phyloP scores from a whole-genome alignment of 2,888 invertebrate species.

The Mamestra brassicae region DNA sequence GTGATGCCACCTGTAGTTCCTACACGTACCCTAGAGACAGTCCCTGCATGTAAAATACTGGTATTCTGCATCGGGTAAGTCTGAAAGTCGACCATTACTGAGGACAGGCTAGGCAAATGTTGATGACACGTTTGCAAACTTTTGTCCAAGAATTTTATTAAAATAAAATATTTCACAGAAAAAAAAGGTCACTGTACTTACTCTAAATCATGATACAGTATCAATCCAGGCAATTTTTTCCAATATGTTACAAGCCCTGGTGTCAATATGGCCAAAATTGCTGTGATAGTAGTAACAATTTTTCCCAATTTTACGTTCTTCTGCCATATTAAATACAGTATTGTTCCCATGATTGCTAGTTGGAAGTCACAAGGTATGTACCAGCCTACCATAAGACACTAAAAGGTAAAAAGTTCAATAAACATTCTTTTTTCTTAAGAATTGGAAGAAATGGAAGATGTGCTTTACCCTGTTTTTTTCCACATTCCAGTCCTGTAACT shows the following conservation, averaged over 20 bases:
- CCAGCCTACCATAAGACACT: slow-evolving; percentile 52
- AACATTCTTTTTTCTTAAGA: neutral
- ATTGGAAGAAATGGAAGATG: neutral
- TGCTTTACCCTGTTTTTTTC: no score
- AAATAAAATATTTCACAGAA: neutral
- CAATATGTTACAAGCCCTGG: slow-evolving; percentile 47
- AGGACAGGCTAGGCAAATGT: no score
- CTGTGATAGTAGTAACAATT: neutral
- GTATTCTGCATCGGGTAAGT: no score
- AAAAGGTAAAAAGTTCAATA: neutral
- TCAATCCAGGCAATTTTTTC: slow-evolving; percentile 29
- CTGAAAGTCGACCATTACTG: no score
- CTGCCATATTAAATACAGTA: slow-evolving; percentile 37
- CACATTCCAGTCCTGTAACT: no score
- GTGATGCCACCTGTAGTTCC: no score
- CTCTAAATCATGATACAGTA: slow-evolving; percentile 41
- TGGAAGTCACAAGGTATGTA: slow-evolving; percentile 56
- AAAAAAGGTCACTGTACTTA: slow-evolving; percentile 17
- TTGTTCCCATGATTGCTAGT: slow-evolving; percentile 46
- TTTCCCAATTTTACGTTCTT: slow-evolving; percentile 19
- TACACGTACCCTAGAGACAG: no score
- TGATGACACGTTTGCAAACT: no score
- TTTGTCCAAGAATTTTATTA: no score
- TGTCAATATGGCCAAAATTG: slow-evolving; percentile 9
- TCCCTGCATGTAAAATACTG: no score